These are phyloP conservation scores for Nebria salina DNA, from an alignment of 2,888 invertebrate species.

Conservation along the genomic window DNA sequence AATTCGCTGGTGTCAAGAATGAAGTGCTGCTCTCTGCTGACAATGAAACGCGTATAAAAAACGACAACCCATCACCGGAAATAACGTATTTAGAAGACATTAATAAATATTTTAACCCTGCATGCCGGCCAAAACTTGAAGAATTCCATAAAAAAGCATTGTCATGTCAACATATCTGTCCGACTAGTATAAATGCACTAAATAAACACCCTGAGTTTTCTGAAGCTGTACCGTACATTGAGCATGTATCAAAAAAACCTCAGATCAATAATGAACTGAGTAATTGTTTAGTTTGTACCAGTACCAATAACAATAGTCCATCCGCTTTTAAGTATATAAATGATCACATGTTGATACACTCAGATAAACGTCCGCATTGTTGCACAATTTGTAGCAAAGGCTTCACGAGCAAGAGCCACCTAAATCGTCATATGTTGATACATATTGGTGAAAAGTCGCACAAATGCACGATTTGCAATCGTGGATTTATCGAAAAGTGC, in stretches of 20 bases:
- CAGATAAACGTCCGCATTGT: slow-evolving; percentile 37
- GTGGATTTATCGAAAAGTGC: slow-evolving; percentile 39
- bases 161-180: slow-evolving; percentile 26
- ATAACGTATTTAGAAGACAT: slow-evolving; percentile 30
- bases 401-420: slow-evolving; percentile 38
- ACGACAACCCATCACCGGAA: slow-evolving; percentile 27
- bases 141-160: slow-evolving; percentile 6
- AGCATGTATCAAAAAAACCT: slow-evolving; percentile 29
- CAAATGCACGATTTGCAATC: slow-evolving; percentile 39
- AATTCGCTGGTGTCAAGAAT: slow-evolving; percentile 44
- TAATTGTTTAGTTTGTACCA: slow-evolving; percentile 37
- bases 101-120: slow-evolving; percentile 31
- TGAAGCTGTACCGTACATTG: slow-evolving; percentile 33
- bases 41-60: slow-evolving; percentile 34
- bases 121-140: slow-evolving; percentile 35
- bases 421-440: slow-evolving; percentile 40
- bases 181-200: slow-evolving; percentile 22
- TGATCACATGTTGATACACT: slow-evolving; percentile 43
- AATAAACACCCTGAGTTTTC: slow-evolving; percentile 25
- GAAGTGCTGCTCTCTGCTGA: slow-evolving; percentile 25
- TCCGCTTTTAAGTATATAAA: slow-evolving; percentile 42
- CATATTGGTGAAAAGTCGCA: slow-evolving; percentile 37
- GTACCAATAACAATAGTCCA: neutral
- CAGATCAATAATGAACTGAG: slow-evolving; percentile 32
- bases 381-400: slow-evolving; percentile 37